Evolutionary conservation across 2,888 invertebrate species (phyloP).

Genomic region (Linyphia triangularis): DNA sequence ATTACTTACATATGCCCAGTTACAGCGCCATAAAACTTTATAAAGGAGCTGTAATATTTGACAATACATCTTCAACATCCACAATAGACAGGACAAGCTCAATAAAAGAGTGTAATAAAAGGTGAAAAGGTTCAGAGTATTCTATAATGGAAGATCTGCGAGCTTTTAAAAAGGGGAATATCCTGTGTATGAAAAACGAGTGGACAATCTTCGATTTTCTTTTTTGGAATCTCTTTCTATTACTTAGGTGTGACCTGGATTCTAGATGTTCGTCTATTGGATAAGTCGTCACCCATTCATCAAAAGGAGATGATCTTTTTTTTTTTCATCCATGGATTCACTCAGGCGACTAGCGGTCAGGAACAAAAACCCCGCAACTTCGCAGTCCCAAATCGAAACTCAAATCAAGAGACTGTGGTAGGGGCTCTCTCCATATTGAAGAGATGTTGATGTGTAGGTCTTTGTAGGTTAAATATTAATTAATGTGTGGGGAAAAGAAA

Average conservation of each 20-base stretch:
- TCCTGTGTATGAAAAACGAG: neutral
- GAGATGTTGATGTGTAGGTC: neutral
- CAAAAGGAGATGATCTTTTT: conserved; percentile 65
- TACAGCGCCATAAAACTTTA: too few relatives aligned
- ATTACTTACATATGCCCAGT: too few relatives aligned
- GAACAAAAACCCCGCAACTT: conserved; percentile 51
- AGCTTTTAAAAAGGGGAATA: neutral
- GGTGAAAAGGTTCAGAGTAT: too few relatives aligned
- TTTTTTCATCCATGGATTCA: conserved; percentile 68
- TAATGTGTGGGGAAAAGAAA: too few relatives aligned
- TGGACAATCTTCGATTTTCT: conserved; percentile 33
- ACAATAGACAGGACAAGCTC: too few relatives aligned
- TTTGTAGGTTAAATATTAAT: too few relatives aligned
- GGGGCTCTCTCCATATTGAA: conserved; percentile 16
- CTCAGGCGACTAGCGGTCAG: conserved; percentile 55
- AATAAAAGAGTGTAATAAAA: too few relatives aligned
- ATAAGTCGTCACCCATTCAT: conserved; percentile 65
- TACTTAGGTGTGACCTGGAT: conserved; percentile 70
- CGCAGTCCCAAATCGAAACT: conserved; percentile 62
- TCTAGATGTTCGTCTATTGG: conserved; percentile 64
- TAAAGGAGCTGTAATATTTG: too few relatives aligned
- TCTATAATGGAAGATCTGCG: neutral
- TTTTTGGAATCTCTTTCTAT: conserved; percentile 50
- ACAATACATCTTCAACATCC: neutral
- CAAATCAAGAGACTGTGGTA: conserved; percentile 30